Evolutionary conservation across 2,797 vertebrate species (phyloP), one percentile per base, ranked within the genome.

Genomic region (Parauchenoglanis ngamensis): DNA sequence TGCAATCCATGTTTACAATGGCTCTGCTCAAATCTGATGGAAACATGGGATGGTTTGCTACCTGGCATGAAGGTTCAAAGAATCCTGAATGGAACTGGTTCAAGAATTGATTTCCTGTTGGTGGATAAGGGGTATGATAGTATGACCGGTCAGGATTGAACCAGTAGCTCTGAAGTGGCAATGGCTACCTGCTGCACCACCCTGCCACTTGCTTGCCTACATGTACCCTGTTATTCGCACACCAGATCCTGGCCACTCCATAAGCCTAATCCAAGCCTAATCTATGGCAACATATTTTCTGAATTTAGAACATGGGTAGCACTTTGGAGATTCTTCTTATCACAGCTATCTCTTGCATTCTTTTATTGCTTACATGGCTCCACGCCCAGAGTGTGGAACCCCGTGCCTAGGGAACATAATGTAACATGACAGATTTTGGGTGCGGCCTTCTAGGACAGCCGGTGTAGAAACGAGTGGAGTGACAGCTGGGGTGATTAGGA

Each of bases 401-500:
- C 63, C 5, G 15, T 23, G 70, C 61, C 73, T 28, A 17, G 65
- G 21, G 54, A 88, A 49, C 56, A 44, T 85, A 88, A 85, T 85
- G 73, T 79, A 77, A 80, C 82, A 70, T 87, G 87, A 78, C 87
- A 79, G 83, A n/a, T 80, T 63, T 85, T 85, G 80, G 89, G 82
- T 82, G 88, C 91, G 89, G 90, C 89, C 65, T 89, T 84, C 87
- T 85, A 35, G 86, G 86, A 81, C 61, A 88, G 85, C 82, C 19
- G 83, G 76, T 86, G 81, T 91, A 92, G 90, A 91, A 93, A 90
- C 83, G 28, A 90, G 65, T 87, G 88, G 78, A 90, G 90, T 94
- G 94, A 94, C 92, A 93, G 91, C 89, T 92, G 90, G 92, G 87
- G 68, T 87, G 83, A 87, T 77, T 44, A 89, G 73, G 73, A 83